phyloP scores from a whole-genome alignment of 2,888 invertebrate species.

The Leptinotarsa haldemani region DNA sequence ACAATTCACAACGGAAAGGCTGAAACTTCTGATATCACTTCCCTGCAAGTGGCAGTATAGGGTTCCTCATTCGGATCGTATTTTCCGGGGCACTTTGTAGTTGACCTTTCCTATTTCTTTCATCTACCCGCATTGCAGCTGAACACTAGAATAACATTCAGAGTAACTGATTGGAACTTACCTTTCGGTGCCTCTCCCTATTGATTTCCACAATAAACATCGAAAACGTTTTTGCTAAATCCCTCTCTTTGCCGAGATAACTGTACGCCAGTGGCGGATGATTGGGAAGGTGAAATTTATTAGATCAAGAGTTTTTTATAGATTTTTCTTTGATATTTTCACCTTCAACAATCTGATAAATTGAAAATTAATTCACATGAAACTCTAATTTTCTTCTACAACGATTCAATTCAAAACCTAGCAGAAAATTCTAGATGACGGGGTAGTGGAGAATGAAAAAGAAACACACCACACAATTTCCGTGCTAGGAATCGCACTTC shows the following conservation, averaged over 20 bases:
- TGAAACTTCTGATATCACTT: not conserved
- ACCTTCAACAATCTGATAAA: too few relatives aligned
- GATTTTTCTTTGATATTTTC: too few relatives aligned
- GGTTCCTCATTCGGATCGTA: not conserved
- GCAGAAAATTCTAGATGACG: too few relatives aligned
- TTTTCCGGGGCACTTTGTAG: slow-evolving; percentile 10
- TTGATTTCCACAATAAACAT: slow-evolving; percentile 14
- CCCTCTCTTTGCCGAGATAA: not conserved
- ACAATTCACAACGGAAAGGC: not conserved
- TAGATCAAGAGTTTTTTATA: too few relatives aligned
- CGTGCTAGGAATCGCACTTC: too few relatives aligned
- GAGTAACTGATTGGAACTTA: slow-evolving; percentile 13
- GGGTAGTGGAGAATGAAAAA: too few relatives aligned
- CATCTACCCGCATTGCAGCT: slow-evolving; percentile 9
- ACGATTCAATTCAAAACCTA: too few relatives aligned
- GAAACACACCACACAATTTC: too few relatives aligned
- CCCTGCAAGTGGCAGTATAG: not conserved
- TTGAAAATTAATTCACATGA: too few relatives aligned
- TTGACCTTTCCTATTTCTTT: slow-evolving; percentile 13
- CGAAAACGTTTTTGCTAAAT: slow-evolving; percentile 5
- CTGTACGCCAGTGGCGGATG: not conserved
- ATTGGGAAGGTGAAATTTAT: not conserved
- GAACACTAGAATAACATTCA: slow-evolving; percentile 12
- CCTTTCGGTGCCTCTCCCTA: slow-evolving; percentile 1
- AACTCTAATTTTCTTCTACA: too few relatives aligned